A percentile compares a stretch with the other conserved stretches of the same genome.
Conservation (phyloP, 2,888 invertebrate genomes). For the Saturnia pavonia region DNA sequence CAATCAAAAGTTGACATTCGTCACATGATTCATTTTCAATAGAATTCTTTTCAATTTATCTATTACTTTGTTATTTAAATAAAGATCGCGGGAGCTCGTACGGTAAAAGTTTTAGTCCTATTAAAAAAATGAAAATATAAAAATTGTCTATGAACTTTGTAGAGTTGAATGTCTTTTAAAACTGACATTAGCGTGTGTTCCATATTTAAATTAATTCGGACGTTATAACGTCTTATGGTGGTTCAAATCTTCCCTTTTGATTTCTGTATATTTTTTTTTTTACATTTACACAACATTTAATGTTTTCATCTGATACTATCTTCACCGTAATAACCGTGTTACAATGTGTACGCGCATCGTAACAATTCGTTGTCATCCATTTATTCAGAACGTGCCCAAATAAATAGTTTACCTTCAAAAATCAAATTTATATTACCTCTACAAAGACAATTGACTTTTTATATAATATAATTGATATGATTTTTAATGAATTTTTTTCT, state of each 20-base stretch:
- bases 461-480: not conserved
- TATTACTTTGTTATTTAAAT: not conserved
- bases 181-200: not conserved
- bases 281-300: too few species aligned
- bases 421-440: not conserved
- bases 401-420: not conserved
- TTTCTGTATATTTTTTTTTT: too few species aligned
- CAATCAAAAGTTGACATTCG: too few species aligned
- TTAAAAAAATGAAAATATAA: not conserved
- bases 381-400: not conserved
- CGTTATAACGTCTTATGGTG: not conserved
- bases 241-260: too few species aligned
- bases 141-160: not conserved
- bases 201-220: not conserved
- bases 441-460: not conserved
- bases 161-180: not conserved
- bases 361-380: too few species aligned
- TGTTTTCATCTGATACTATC: too few species aligned
- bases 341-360: too few species aligned
- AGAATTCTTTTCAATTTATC: not conserved
- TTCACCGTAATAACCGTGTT: too few species aligned
- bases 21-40: not conserved
- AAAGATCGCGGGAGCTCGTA: not conserved
- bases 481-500: not conserved
- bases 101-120: not conserved